Conservation (phyloP, 2,113 vertebrate species). For the Pelobates fuscus region DNA sequence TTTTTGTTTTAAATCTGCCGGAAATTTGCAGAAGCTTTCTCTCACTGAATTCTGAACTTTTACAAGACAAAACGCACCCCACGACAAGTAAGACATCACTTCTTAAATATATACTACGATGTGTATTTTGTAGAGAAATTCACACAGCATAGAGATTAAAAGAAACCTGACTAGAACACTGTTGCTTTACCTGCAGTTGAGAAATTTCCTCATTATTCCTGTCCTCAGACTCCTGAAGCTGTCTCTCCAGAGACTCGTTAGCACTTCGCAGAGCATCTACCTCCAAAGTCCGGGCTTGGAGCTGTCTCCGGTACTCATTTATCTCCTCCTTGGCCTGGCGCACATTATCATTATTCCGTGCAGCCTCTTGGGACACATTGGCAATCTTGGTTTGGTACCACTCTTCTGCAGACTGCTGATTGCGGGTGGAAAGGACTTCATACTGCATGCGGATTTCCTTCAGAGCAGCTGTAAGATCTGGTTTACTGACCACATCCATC, state of each 20-base stretch:
- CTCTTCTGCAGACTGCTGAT: constrained; percentile 76
- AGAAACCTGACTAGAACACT: not conserved
- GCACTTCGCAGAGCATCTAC: constrained; percentile 75
- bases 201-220: constrained; percentile 72
- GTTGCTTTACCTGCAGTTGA: constrained; percentile 72
- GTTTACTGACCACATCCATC: constrained; percentile 61
- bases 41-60: too few species aligned
- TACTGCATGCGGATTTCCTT: constrained; percentile 76
- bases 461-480: constrained; percentile 72
- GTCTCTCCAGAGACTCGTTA: constrained; percentile 73
- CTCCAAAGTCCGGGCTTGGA: constrained; percentile 75
- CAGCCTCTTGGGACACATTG: constrained; percentile 70
- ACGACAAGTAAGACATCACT: too few species aligned
- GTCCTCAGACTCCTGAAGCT: constrained; percentile 77
- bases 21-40: too few species aligned
- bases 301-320: constrained; percentile 75
- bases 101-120: too few species aligned
- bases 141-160: too few species aligned
- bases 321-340: constrained; percentile 80
- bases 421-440: constrained; percentile 73
- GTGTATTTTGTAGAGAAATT: not conserved
- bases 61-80: too few species aligned
- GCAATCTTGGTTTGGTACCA: constrained; percentile 77
- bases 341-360: constrained; percentile 74
- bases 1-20: too few species aligned